phyloP scores from a whole-genome alignment of 2,888 invertebrate species.

The Hydrotaea cyrtoneurina region DNA sequence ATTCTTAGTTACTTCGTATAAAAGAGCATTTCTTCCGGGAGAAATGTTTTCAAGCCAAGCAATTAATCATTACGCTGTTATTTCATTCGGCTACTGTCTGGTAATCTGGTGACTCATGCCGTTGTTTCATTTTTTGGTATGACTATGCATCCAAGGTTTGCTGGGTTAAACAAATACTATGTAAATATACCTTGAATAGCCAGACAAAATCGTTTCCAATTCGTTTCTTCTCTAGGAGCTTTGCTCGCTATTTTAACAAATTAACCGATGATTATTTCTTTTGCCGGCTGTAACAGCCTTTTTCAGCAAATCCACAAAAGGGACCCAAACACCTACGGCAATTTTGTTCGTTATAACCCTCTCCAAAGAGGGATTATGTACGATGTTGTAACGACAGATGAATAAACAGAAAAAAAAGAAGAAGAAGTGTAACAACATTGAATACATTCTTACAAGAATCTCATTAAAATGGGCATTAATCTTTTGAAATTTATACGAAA shows the following conservation, averaged over 20 bases:
- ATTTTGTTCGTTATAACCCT: constrained; percentile 62
- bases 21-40: neutral
- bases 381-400: neutral
- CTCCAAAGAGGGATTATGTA: constrained; percentile 32
- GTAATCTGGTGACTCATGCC: neutral
- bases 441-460: constrained; percentile 76
- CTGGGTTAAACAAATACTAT: neutral
- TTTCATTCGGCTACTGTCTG: neutral
- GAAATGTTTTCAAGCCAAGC: neutral
- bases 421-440: constrained; percentile 24
- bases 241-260: constrained; percentile 71
- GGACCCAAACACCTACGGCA: constrained; percentile 70
- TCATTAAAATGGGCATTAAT: constrained; percentile 79
- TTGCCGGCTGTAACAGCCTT: constrained; percentile 71
- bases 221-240: too few relatives aligned
- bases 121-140: too few relatives aligned
- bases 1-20: neutral
- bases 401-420: neutral
- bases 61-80: constrained; percentile 10
- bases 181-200: neutral
- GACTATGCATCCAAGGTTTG: neutral
- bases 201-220: neutral
- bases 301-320: constrained; percentile 70
- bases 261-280: constrained; percentile 75
- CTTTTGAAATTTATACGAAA: constrained; percentile 70